Evolutionary conservation across 2,888 invertebrate species (phyloP), one percentile per base, ranked within the genome.

Genomic region (Tachina grossa): DNA sequence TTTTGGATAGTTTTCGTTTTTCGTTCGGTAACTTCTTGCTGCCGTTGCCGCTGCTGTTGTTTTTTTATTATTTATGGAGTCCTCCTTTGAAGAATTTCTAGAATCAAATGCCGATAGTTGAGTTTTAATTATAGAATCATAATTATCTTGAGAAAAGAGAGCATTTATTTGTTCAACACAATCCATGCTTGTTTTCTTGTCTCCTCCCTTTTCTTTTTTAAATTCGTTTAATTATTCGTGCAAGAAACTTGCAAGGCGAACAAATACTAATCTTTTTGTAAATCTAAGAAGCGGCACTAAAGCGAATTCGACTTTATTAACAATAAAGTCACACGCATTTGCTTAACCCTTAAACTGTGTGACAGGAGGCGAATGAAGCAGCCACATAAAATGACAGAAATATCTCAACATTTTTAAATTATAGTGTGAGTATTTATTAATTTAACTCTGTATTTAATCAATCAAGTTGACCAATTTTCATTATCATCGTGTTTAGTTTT

Each of bases 141-240:
- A 39, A 45, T 82, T 69, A 53, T 69, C 74, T 31, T 65, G 22
- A 19, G 78, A 47, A 68, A 77, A 81, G 9, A 82, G 55, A 22
- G 39, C 11, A 65, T 82, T 85, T 43, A 85, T 51, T 85, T 82
- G 77, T 53, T 78, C 2, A 39, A 75, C 55, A 57, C 55, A 74
- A 71, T 74, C 69, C 82, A 81, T 85, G 47, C 19, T 81, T 39
- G 49, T 63, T 65, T 55, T 45, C 41, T 65, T 66, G 14, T 63
- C 8, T 31, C 31, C 31, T 31, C 31, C 31, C 6, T 31, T 31
- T 31, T 31, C 31, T 31, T 31, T 31, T 57, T 16, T 53, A 22
- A 31, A 41, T 51, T 31, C 14, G n/a, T 11, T 11, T 41, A 14
- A 5, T 41, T 19, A 47, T 13, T 61, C 69, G 5, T 39, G 11